phyloP scores from a whole-genome alignment of 2,888 invertebrate genomes.

The Lasioglossum pauxillum region DNA sequence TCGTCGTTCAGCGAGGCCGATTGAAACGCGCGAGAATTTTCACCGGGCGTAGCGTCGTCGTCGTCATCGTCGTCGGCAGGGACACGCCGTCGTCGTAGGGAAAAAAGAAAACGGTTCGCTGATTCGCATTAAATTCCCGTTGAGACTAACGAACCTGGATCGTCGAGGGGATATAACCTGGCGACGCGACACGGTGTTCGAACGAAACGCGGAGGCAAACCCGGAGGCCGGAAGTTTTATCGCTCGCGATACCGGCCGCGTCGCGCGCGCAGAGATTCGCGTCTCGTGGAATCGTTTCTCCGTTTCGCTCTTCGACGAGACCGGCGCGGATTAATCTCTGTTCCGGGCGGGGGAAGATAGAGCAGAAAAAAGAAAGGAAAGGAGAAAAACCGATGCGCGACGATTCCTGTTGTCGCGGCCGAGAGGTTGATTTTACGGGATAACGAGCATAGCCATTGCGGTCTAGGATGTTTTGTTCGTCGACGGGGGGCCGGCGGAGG shows the following conservation, averaged over 20 bases:
- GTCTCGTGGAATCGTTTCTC: neutral
- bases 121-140: slow-evolving; percentile 9
- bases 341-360: neutral
- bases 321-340: slow-evolving; percentile 5
- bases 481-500: slow-evolving; percentile 12
- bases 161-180: neutral
- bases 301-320: neutral
- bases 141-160: slow-evolving; percentile 15
- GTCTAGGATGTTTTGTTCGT: slow-evolving; percentile 73
- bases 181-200: neutral
- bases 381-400: neutral
- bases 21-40: slow-evolving; percentile 11
- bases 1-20: slow-evolving; percentile 2
- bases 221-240: neutral
- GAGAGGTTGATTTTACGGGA: slow-evolving; percentile 60
- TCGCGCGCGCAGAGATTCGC: neutral
- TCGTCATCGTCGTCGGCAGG: neutral
- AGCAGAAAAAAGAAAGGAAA: too few species aligned
- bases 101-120: slow-evolving; percentile 2
- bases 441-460: slow-evolving; percentile 70
- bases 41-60: neutral
- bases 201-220: neutral
- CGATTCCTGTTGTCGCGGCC: slow-evolving; percentile 39
- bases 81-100: neutral
- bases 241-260: neutral